Evolutionary conservation across 2,888 invertebrate genomes (phyloP).

Genomic region (Dromius quadrimaculatus): DNA sequence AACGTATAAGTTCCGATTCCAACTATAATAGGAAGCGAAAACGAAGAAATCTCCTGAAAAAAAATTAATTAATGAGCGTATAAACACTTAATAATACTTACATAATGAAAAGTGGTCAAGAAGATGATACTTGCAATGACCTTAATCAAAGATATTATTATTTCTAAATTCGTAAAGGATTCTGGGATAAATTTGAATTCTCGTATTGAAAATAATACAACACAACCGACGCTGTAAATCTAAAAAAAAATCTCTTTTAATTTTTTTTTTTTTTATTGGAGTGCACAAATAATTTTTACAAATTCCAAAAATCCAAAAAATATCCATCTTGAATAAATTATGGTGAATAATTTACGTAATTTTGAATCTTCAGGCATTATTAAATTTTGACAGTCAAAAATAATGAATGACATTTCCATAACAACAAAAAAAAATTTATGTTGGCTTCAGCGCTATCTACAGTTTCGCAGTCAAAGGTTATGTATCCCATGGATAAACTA

Average conservation of each 20-base stretch:
- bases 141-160: constrained; percentile 2
- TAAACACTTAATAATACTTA: neutral
- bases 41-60: constrained; percentile 11
- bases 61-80: neutral
- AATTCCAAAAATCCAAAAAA: constrained; percentile 6
- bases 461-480: too few relatives aligned
- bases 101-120: constrained; percentile 2
- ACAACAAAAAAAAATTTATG: too few relatives aligned
- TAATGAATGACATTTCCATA: too few relatives aligned
- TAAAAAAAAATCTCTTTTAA: neutral
- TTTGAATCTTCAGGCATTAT: neutral
- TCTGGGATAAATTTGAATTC: neutral
- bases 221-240: neutral
- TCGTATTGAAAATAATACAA: neutral
- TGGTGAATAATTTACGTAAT: too few relatives aligned
- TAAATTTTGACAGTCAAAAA: neutral
- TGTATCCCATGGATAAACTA: too few relatives aligned
- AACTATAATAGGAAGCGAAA: neutral
- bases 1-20: neutral
- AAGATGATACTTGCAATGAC: neutral
- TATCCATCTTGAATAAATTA: constrained; percentile 4
- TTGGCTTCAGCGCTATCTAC: too few relatives aligned
- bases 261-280: neutral
- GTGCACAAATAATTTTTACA: neutral
- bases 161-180: constrained; percentile 3